A percentile compares a stretch with the other conserved stretches of the same genome.
Conservation (phyloP, 2,888 invertebrate genomes). For the Callosobruchus maculatus region DNA sequence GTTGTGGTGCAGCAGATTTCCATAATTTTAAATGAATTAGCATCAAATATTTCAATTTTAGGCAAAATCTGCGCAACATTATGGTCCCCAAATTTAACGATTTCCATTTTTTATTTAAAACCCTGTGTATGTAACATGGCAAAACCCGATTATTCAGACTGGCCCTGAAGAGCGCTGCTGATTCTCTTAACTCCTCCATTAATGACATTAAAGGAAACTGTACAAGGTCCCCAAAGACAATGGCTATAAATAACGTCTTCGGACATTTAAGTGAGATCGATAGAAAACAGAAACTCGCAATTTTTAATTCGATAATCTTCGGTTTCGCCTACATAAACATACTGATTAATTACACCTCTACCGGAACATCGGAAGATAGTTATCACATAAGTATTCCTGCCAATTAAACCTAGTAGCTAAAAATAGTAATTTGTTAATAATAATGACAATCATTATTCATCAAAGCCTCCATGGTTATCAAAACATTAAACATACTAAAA, state of each 20-base stretch:
- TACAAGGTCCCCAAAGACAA: neutral
- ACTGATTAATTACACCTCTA: neutral
- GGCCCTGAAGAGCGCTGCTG: neutral
- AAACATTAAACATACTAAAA: neutral
- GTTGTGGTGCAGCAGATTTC: too few species aligned
- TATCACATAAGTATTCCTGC: neutral
- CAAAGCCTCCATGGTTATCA: neutral
- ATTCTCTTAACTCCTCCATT: neutral
- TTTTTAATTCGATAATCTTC: neutral
- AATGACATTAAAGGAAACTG: neutral
- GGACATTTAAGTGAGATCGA: neutral
- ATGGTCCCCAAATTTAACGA: too few species aligned
- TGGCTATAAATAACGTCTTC: neutral
- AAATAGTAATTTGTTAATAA: neutral
- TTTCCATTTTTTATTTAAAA: too few species aligned
- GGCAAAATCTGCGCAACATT: too few species aligned
- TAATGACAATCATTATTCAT: neutral
- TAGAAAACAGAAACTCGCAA: neutral
- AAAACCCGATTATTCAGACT: neutral
- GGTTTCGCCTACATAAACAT: neutral
- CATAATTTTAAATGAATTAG: too few species aligned
- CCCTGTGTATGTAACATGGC: too few species aligned
- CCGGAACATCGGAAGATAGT: neutral
- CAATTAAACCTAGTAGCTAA: neutral
- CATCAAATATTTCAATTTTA: too few species aligned